Evolutionary conservation across 2,797 vertebrate genomes (phyloP).

Genomic region (Parotocinclus haroldoi): DNA sequence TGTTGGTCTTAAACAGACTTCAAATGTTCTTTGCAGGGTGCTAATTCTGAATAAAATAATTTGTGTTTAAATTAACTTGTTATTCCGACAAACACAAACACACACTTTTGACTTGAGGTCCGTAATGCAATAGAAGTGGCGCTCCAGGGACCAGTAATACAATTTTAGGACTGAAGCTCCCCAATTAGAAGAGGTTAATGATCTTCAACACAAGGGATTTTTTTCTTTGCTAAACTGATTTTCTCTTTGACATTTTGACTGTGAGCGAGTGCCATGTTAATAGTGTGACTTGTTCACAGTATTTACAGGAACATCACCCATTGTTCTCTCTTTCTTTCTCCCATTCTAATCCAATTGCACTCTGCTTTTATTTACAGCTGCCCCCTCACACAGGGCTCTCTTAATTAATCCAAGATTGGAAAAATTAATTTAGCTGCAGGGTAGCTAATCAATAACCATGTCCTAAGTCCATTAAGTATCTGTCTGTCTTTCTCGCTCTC

Average conservation of each 20-base stretch:
- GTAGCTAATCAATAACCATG: slow-evolving; percentile 73
- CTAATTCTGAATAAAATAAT: neutral
- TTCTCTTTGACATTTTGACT: slow-evolving; percentile 15
- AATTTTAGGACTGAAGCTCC: slow-evolving; percentile 31
- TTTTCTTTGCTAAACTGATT: slow-evolving; percentile 35
- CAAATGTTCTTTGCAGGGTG: neutral
- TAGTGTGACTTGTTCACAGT: slow-evolving; percentile 29
- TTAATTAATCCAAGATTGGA: slow-evolving; percentile 79
- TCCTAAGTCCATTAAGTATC: slow-evolving; percentile 70
- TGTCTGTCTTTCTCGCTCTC: slow-evolving; percentile 30
- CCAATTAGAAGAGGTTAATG: slow-evolving; percentile 42
- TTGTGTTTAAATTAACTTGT: slow-evolving; percentile 4
- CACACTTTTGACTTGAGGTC: slow-evolving; percentile 21
- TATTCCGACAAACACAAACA: slow-evolving; percentile 12
- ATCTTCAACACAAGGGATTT: slow-evolving; percentile 20
- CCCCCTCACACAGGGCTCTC: slow-evolving; percentile 49
- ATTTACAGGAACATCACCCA: slow-evolving; percentile 32
- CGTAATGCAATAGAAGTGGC: slow-evolving; percentile 21
- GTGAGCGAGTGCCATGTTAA: slow-evolving; percentile 30
- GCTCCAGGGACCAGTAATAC: slow-evolving; percentile 33
- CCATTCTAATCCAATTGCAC: slow-evolving; percentile 9
- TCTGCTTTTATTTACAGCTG: slow-evolving; percentile 29
- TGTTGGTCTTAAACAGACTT: too few relatives aligned
- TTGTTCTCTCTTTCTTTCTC: neutral
- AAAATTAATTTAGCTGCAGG: slow-evolving; percentile 75